These are phyloP conservation scores for Protosalanx chinensis DNA, from an alignment of 2,797 vertebrate genomes.

Conservation along the genomic window DNA sequence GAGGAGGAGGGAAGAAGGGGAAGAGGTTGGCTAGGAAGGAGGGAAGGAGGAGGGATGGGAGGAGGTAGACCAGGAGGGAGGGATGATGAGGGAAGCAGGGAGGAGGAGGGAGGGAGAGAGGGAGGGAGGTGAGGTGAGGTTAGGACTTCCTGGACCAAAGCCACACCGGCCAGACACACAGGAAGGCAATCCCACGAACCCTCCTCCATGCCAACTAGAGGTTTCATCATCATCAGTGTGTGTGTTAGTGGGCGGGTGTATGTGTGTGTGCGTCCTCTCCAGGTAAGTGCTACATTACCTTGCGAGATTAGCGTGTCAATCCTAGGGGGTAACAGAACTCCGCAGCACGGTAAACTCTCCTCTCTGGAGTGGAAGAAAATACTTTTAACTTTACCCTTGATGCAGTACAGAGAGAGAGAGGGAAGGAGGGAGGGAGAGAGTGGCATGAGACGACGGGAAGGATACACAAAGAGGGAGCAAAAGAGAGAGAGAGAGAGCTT, in stretches of 20 bases:
- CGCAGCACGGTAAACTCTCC: too few relatives aligned
- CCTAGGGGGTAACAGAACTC: too few relatives aligned
- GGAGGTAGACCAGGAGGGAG: not conserved
- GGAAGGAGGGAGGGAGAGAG: slow-evolving; percentile 3
- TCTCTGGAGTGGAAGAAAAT: too few relatives aligned
- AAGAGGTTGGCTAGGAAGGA: too few relatives aligned
- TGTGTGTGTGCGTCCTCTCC: slow-evolving; percentile 10
- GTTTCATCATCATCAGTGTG: not conserved
- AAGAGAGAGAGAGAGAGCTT: too few relatives aligned
- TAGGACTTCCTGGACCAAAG: slow-evolving; percentile 35
- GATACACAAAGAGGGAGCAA: too few relatives aligned
- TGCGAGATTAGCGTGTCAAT: too few relatives aligned
- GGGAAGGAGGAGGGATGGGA: not conserved
- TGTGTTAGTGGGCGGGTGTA: not conserved
- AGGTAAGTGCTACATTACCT: too few relatives aligned
- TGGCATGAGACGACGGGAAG: not conserved
- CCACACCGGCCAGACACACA: too few relatives aligned
- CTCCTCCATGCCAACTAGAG: too few relatives aligned
- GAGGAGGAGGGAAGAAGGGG: too few relatives aligned
- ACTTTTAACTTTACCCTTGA: not conserved
- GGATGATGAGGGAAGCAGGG: not conserved
- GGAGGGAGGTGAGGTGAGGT: not conserved
- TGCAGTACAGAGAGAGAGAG: slow-evolving; percentile 12
- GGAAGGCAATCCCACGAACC: too few relatives aligned
- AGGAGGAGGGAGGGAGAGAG: not conserved